Evolutionary conservation across 2,888 invertebrate genomes (phyloP), one percentile per base, ranked within the genome.

Genomic region (Dendrolimus houi): DNA sequence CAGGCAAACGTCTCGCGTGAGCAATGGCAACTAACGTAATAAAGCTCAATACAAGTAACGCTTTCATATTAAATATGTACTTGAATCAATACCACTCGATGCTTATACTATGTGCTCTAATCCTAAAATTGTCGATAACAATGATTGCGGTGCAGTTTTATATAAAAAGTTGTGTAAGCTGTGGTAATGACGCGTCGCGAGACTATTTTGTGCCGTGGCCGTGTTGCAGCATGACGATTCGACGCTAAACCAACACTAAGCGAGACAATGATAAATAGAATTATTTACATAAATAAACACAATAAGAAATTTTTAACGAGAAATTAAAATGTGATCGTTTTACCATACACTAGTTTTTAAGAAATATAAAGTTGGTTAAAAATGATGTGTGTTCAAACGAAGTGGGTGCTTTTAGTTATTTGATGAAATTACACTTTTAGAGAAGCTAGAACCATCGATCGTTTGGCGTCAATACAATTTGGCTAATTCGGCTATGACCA

Each of bases 141-240:
- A 71, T 80, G 81, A 82, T 83, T 77, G 77, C 74, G 81, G 83
- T 77, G 81, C 81, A 85, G 85, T 87, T 90, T 89, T 90, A 90
- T 89, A 90, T 87, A 86, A 85, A 81, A 67, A 75, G 82, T 90
- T 89, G 87, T 83, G 90, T 83, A 88, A 90, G 83, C 74, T 75
- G 74, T 77, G 77, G 74, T 79, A 81, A 83, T 75, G 78, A 73
- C 79, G 81, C 85, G 81, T 76, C 81, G 82, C 76, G 74, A 54
- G 56, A 40, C 56, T 52, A 40, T 52, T 10, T 55, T 53, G 54
- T 54, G 29, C 56, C 54, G 54, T 54, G 29, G 59, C 47, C 54
- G 53, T 52, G 59, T 60, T 62, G 59, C 58, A 41, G 58, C 59
- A 60, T 59, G 56, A 55, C 52, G 55, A 42, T 53, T 47, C 60